phyloP scores from a whole-genome alignment of 2,888 invertebrate species.

The Clanis bilineata region DNA sequence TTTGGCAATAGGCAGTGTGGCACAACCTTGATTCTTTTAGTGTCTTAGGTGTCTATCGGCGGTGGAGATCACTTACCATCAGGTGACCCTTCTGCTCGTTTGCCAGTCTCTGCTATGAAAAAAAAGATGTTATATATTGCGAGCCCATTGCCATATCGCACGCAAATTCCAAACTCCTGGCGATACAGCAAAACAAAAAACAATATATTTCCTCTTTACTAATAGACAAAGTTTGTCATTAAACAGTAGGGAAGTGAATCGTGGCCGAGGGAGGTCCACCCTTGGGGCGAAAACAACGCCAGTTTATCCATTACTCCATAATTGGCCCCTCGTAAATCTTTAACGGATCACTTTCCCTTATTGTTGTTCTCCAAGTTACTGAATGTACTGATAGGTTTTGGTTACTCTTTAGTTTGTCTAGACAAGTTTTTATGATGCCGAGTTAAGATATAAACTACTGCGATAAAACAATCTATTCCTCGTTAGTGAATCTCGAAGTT shows the following conservation, averaged over 20 bases:
- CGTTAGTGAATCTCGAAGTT: not conserved
- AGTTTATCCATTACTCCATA: constrained; percentile 13
- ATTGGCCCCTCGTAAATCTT: constrained; percentile 40
- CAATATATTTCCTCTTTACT: not conserved
- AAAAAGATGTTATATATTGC: too few relatives aligned
- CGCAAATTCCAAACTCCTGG: too few relatives aligned
- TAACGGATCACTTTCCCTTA: constrained; percentile 36
- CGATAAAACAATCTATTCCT: not conserved
- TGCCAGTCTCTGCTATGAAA: too few relatives aligned
- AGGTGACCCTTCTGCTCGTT: too few relatives aligned
- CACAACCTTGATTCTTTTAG: too few relatives aligned
- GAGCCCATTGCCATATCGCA: too few relatives aligned
- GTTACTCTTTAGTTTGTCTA: constrained; percentile 4
- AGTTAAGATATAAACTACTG: not conserved
- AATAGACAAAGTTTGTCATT: constrained; percentile 5
- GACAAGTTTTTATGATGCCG: not conserved
- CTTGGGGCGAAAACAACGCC: not conserved
- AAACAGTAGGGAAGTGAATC: not conserved
- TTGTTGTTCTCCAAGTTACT: constrained; percentile 43
- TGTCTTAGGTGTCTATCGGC: too few relatives aligned
- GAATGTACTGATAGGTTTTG: not conserved
- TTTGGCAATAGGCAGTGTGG: too few relatives aligned
- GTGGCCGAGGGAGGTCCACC: not conserved
- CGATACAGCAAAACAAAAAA: not conserved
- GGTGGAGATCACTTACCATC: too few relatives aligned